A percentile compares a stretch with the other conserved stretches of the same genome.
Conservation (phyloP, 2,113 vertebrate genomes). For the Charina bottae region DNA sequence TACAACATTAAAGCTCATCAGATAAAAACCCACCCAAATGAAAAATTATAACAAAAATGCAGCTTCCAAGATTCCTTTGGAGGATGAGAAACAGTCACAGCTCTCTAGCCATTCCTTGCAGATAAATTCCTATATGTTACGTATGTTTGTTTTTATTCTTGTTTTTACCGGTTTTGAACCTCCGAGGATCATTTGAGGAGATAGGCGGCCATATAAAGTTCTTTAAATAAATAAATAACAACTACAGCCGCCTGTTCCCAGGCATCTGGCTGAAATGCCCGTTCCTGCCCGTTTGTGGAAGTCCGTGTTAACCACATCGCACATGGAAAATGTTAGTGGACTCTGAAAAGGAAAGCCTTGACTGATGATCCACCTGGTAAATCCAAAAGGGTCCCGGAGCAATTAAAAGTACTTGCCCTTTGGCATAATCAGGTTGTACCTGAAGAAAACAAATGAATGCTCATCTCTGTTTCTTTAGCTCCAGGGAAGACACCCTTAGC, state of each 20-base stretch:
- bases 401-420: slow-evolving; percentile 27
- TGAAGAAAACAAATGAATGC: slow-evolving; percentile 38
- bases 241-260: not conserved
- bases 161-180: not conserved
- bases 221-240: not conserved
- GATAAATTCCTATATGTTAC: not conserved
- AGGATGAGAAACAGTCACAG: not conserved
- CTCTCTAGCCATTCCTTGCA: not conserved
- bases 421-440: not conserved
- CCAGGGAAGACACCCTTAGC: not conserved
- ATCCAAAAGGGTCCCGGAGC: not conserved
- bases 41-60: not conserved
- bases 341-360: not conserved
- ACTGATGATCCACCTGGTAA: not conserved
- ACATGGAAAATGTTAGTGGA: not conserved
- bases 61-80: not conserved
- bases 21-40: not conserved
- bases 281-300: not conserved
- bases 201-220: not conserved
- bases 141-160: not conserved
- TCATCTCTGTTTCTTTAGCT: not conserved
- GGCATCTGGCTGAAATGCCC: not conserved
- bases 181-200: not conserved
- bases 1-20: not conserved
- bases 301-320: slow-evolving; percentile 29